Conservation (phyloP, 2,888 invertebrate genomes). For the Gymnocheta viridis region DNA sequence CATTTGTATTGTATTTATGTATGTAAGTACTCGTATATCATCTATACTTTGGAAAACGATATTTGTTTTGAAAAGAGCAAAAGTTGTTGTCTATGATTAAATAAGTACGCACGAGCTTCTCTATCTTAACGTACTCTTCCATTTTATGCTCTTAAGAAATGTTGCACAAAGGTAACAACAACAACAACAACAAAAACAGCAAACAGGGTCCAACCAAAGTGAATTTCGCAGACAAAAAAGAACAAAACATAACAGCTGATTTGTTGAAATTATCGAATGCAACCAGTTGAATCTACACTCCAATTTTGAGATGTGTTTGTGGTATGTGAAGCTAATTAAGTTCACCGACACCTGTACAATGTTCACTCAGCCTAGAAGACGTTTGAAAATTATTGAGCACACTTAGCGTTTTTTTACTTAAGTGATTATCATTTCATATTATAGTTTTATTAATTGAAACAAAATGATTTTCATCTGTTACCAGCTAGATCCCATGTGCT, state of each 20-base stretch:
- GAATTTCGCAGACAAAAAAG: conserved; percentile 37
- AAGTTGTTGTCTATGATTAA: not conserved
- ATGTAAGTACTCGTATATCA: not conserved
- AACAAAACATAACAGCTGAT: no score
- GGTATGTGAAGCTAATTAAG: conserved; percentile 53
- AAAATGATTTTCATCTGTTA: no score
- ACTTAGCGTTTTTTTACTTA: conserved; percentile 27
- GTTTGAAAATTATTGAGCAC: not conserved
- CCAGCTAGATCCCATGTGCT: no score
- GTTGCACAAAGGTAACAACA: not conserved
- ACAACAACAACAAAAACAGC: no score
- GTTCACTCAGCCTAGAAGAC: not conserved
- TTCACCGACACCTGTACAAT: conserved; percentile 64
- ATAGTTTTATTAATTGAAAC: not conserved
- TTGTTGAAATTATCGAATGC: conserved; percentile 15
- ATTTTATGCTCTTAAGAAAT: conserved; percentile 13
- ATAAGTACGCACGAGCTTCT: not conserved
- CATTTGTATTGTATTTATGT: not conserved
- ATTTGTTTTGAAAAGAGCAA: conserved; percentile 9
- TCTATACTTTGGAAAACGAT: not conserved
- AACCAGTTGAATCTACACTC: conserved; percentile 6
- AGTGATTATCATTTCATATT: not conserved
- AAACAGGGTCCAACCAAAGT: not conserved
- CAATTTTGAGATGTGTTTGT: not conserved
- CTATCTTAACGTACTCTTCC: not conserved